Base-by-base conservation (phyloP, 1,140 invertebrate genomes). In the Mylabris phalerata region DNA sequence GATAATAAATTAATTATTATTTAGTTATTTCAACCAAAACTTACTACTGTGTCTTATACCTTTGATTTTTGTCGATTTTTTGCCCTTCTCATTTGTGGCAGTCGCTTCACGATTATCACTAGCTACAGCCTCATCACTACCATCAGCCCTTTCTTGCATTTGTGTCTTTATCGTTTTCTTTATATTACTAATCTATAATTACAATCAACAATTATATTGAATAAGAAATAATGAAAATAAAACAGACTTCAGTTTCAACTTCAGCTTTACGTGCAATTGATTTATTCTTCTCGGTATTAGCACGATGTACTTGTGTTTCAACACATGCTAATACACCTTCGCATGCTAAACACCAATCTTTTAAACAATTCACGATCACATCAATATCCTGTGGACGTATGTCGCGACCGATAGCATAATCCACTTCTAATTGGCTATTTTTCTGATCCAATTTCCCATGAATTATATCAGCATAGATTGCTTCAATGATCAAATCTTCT, bases 401-500 rank as follows among this genome's bases (percentile, higher is more conserved):
- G 75, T 98, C 95, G 19, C 95, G 79, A 0, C 94, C 95, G 40
- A 98, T 84, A 0, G 93, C 92, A 69, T 90, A 96, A 74, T 98
- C 94, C 1, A 98, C 87, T 75, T 98, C 94, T 40, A 98, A 78
- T 62, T 91, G 86, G 60, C 88, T 88, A 75, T 93, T 93, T 69
- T 93, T 92, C 75, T 98, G 95, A 77, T 98, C 95, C 55, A 98
- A 75, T 78, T 98, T 98, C 1, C 94, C 95, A 68, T 93, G 90
- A 58, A 98, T 95, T 66, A 98, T 92, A 75, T 97, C 94, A 83
- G 78, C 24, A 79, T 98, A 98, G 67, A 98, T 93, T 6, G 93
- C 94, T 81, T 98, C 95, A 67, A 98, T 98, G 51, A 98, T 98
- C 45, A 98, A 80, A 79, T 98, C 95, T 78, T 98, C 95, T 49